Percentiles rank a stretch among this genome's conserved stretches.
Evolutionary conservation across 2,113 vertebrate species (phyloP).

Genomic region (Larimichthys crocea): DNA sequence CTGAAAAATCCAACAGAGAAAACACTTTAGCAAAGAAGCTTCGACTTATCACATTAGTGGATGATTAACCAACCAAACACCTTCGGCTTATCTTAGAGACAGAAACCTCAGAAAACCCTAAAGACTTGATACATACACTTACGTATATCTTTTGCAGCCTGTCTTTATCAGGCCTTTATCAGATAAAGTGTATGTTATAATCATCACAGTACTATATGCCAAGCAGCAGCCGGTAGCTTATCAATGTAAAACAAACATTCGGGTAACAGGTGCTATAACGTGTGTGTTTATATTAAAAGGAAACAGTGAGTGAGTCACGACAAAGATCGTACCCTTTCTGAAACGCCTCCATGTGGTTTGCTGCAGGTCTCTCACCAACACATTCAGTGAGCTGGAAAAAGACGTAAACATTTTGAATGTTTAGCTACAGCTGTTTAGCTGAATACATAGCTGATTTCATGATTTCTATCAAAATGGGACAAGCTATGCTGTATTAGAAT

Average conservation of each 20-base stretch:
- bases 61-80: neutral
- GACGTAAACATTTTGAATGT: neutral
- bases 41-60: conserved; percentile 8
- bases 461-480: neutral
- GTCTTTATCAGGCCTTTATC: conserved; percentile 54
- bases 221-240: conserved; percentile 4
- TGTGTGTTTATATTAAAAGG: neutral
- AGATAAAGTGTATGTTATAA: conserved; percentile 7
- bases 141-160: conserved; percentile 1
- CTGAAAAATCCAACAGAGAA: conserved; percentile 44
- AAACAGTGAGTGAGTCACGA: neutral
- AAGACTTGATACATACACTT: neutral
- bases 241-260: conserved; percentile 1
- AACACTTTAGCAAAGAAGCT: conserved; percentile 6
- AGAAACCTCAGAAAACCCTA: neutral
- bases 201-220: too few species aligned
- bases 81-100: neutral
- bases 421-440: too few species aligned
- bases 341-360: conserved; percentile 81
- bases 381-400: conserved; percentile 80
- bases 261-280: neutral
- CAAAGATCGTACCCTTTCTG: conserved; percentile 82
- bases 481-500: neutral
- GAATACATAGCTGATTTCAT: neutral
- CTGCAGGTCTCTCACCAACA: conserved; percentile 77